Percentiles rank a stretch among this genome's conserved stretches.
Evolutionary conservation across 1,140 invertebrate genomes (phyloP).

Genomic region (Drosophila sucinea): DNA sequence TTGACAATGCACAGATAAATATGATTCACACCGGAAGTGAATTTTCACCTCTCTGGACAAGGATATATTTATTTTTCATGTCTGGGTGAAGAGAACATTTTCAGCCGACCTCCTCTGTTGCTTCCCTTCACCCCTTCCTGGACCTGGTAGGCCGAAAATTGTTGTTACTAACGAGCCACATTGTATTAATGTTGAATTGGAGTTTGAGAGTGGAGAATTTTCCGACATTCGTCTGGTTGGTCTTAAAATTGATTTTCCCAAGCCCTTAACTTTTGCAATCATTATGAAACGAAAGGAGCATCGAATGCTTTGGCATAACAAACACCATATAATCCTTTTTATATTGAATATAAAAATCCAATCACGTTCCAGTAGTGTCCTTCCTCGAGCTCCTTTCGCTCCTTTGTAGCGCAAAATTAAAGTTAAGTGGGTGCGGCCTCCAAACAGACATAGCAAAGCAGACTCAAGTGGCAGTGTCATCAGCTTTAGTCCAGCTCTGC

Average conservation of each 20-base stretch:
- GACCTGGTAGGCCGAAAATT: slow-evolving; percentile 23
- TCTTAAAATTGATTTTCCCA: slow-evolving; percentile 67
- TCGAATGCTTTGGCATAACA: slow-evolving; percentile 52
- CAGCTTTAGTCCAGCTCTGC: slow-evolving; percentile 24
- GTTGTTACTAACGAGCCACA: slow-evolving; percentile 30
- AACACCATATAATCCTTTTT: slow-evolving; percentile 77
- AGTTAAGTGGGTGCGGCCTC: slow-evolving; percentile 51
- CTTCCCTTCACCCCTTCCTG: not conserved
- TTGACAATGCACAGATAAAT: too few species aligned
- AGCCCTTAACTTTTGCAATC: slow-evolving; percentile 75
- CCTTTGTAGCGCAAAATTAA: slow-evolving; percentile 68
- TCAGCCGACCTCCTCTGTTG: too few species aligned
- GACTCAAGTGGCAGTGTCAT: slow-evolving; percentile 58
- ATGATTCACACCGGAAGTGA: not conserved
- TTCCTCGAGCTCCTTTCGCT: not conserved
- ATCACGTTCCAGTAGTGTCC: slow-evolving; percentile 50
- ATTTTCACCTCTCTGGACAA: not conserved
- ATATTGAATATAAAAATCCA: slow-evolving; percentile 82
- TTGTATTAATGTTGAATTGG: slow-evolving; percentile 39
- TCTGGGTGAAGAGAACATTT: not conserved
- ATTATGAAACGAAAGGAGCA: slow-evolving; percentile 60
- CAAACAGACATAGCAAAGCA: slow-evolving; percentile 16
- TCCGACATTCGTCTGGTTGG: slow-evolving; percentile 23
- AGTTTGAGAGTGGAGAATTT: not conserved
- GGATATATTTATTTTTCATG: slow-evolving; percentile 2